Evolutionary conservation across 2,888 invertebrate genomes (phyloP), one percentile per base, ranked within the genome.

Genomic region (Drosophila melanosoma): DNA sequence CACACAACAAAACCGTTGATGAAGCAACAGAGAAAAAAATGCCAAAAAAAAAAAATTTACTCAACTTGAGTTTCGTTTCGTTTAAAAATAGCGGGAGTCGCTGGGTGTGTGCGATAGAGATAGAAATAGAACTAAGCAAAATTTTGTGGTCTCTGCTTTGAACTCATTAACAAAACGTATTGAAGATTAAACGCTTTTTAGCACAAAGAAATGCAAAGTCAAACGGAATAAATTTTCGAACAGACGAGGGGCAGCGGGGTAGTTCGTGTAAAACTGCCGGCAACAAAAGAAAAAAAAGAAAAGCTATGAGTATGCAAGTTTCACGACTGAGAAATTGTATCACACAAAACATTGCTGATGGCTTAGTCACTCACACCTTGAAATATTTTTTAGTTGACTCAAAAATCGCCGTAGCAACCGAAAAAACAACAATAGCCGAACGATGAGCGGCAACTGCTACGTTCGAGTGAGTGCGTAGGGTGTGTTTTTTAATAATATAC

Each of bases 351-450:
- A 87, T 90, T 74, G 53, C 75, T 82, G 58, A 69, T 74, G 74
- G 81, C 91, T 88, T 85, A 90, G 88, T 88, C 88, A 88, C 88
- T 82, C 85, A 90, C 88, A 90, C 90, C 91, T 90, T 90, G 80
- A 87, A 84, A 69, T 57, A 65, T 68, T 59, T 57, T 69, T 59
- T 56, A 72, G 67, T 69, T 64, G 67, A 65, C 68, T 82, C 36
- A 49, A 65, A 52, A 65, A 74, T 90, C 78, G 81, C 83, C 81
- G 72, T 89, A 86, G 83, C 87, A 89, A 87, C 90, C 51, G 59
- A 66, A 80, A 74, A 56, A 53, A 63, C 63, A 80, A 77, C 36
- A 64, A 74, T 58, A 68, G 65, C 48, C 48, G 45, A 71, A 53
- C 74, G 59, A 71, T 66, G 26, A 60, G 51, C 62, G 51, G 12